Base-by-base conservation (phyloP, 2,888 invertebrate genomes). In the Punctoribates punctum region DNA sequence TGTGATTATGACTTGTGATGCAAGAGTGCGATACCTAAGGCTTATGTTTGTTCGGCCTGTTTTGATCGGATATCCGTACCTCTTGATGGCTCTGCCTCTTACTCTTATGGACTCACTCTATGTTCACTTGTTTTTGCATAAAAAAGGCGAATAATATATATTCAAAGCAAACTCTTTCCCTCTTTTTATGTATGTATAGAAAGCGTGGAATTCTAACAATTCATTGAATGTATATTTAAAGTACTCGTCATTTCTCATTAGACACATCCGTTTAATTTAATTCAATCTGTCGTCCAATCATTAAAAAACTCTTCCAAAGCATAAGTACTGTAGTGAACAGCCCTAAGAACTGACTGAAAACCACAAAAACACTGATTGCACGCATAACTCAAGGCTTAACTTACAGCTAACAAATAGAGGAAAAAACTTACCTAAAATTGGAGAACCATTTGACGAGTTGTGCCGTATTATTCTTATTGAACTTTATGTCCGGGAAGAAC, bases 401-500 rank as follows among this genome's bases (percentile, higher is more conserved):
- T 15, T 27, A 60, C 15, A 27, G 25, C 11, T 60, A 23, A 13
- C 23, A 23, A 60, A 29, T 4, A 27, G 27, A 60, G 17, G 15
- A 8, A 34, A 60, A 20, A 51, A 88, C 92, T 90, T 85, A 99
- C 99, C 99, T 91, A 88, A 99, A 99, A 86, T 99, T 99, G 84
- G 97, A 97, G 91, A 99, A 99, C 99, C 99, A 99, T 87, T 99
- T 99, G 88, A 99, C 99, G 85, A 99, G 91, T 88, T 99, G 99
- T 83, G 99, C 99, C 81, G 99, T 99, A 88, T 99, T 99, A 88
- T 98, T 98, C 88, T 99, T 99, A 89, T 99, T 99, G 89, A 99
- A 99, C 86, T 96, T 96, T 87, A 99, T 97, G 88, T 99, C 99
- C 60, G 98, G 98, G 89, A 99, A 99, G 89, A 96, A 99, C 91